Conservation (phyloP, 1,140 invertebrate species). For the Colletes latitarsis region DNA sequence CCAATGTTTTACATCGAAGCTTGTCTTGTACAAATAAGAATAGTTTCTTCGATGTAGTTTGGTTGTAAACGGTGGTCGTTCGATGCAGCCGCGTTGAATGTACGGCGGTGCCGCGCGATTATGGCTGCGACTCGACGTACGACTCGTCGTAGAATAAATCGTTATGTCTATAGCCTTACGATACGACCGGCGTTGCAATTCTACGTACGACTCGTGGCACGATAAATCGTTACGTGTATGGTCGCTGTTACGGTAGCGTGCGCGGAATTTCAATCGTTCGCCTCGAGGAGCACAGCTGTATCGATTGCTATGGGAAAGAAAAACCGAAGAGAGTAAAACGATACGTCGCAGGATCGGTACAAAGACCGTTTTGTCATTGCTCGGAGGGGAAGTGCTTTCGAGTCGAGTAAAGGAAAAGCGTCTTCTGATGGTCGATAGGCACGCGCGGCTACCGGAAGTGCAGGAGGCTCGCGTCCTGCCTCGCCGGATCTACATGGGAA, state of each 20-base stretch:
- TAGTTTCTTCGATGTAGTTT: too few relatives aligned
- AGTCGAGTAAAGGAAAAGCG: not conserved
- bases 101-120: too few relatives aligned
- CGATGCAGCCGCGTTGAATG: too few relatives aligned
- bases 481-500: not conserved
- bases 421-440: constrained; percentile 12
- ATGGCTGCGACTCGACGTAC: too few relatives aligned
- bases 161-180: too few relatives aligned
- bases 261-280: not conserved
- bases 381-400: constrained; percentile 5
- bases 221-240: too few relatives aligned
- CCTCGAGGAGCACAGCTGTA: not conserved
- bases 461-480: not conserved
- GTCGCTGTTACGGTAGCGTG: not conserved
- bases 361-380: not conserved
- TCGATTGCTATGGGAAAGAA: constrained; percentile 18
- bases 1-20: too few relatives aligned
- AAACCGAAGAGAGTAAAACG: constrained; percentile 16
- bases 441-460: constrained; percentile 14
- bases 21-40: too few relatives aligned
- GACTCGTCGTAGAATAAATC: too few relatives aligned
- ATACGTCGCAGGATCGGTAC: constrained; percentile 32
- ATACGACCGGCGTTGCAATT: too few relatives aligned
- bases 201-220: too few relatives aligned
- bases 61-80: too few relatives aligned